Evolutionary conservation across 23 tunicate species (phyloP).

Genomic region (Aplidium turbinatum): DNA sequence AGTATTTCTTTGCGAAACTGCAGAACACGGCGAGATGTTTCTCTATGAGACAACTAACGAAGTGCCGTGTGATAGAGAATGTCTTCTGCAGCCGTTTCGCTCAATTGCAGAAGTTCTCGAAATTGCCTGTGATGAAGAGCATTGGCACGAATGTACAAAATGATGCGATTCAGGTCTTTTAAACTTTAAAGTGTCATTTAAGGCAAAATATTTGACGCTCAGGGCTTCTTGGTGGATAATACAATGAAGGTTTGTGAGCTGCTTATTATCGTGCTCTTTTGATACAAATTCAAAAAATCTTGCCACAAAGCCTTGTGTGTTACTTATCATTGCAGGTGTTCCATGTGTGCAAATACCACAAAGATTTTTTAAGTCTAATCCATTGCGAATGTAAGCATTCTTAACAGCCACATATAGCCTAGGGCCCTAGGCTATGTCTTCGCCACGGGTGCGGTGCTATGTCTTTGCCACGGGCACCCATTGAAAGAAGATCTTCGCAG

Average conservation of each 20-base stretch:
- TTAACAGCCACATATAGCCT: too few relatives aligned
- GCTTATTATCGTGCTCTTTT: conserved; percentile 32
- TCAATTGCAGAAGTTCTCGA: conserved; percentile 33
- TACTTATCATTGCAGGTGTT: too few relatives aligned
- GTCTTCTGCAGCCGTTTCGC: conserved; percentile 41
- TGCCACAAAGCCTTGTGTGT: conserved; percentile 53
- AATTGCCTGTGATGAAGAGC: conserved; percentile 55
- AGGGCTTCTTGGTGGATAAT: conserved; percentile 58
- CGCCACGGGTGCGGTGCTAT: too few relatives aligned
- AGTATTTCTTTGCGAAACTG: too few relatives aligned
- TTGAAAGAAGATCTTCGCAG: too few relatives aligned
- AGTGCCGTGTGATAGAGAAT: conserved; percentile 27
- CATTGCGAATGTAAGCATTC: too few relatives aligned
- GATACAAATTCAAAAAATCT: conserved; percentile 48
- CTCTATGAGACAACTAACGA: conserved; percentile 51
- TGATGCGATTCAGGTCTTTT: too few relatives aligned
- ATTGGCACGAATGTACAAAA: conserved; percentile 42
- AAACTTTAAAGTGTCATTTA: conserved; percentile 37
- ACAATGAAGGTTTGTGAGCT: conserved; percentile 49
- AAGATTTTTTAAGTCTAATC: too few relatives aligned
- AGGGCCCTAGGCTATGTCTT: too few relatives aligned
- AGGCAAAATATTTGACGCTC: conserved; percentile 46
- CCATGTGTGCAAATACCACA: too few relatives aligned
- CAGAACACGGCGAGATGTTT: too few relatives aligned
- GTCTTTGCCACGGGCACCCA: too few relatives aligned